phyloP scores from a whole-genome alignment of 2,797 vertebrate species.

The Falco novaeseelandiae region DNA sequence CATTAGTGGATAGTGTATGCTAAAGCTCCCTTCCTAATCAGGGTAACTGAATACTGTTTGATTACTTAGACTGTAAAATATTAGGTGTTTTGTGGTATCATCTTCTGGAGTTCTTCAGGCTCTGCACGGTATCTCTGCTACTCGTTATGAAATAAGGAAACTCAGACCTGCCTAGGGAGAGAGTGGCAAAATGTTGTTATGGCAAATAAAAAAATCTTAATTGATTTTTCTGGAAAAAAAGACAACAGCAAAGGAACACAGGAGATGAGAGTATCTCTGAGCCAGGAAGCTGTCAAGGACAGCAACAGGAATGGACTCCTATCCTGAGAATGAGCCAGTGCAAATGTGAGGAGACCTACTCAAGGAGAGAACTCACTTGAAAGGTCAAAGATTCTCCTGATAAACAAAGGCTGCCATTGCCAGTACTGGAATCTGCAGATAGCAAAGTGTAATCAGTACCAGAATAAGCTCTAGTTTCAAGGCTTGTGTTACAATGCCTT shows the following conservation, averaged over 20 bases:
- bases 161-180: rapidly evolving
- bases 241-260: not conserved
- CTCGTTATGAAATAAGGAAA: not conserved
- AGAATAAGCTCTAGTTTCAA: not conserved
- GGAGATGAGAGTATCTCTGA: not conserved
- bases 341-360: not conserved
- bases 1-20: not conserved
- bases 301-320: not conserved
- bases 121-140: not conserved
- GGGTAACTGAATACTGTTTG: not conserved
- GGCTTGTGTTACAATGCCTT: not conserved
- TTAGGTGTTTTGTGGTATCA: not conserved
- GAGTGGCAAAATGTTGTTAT: not conserved
- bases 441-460: not conserved
- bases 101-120: not conserved
- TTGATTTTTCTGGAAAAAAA: not conserved
- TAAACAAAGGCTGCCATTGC: not conserved
- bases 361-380: not conserved
- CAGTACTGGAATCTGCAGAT: not conserved
- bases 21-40: not conserved
- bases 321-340: not conserved
- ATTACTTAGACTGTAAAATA: not conserved
- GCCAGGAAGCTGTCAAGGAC: not conserved
- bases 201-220: not conserved
- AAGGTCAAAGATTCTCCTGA: not conserved